Base-by-base conservation (phyloP, 2,113 vertebrate genomes). In the Electrona antarctica region DNA sequence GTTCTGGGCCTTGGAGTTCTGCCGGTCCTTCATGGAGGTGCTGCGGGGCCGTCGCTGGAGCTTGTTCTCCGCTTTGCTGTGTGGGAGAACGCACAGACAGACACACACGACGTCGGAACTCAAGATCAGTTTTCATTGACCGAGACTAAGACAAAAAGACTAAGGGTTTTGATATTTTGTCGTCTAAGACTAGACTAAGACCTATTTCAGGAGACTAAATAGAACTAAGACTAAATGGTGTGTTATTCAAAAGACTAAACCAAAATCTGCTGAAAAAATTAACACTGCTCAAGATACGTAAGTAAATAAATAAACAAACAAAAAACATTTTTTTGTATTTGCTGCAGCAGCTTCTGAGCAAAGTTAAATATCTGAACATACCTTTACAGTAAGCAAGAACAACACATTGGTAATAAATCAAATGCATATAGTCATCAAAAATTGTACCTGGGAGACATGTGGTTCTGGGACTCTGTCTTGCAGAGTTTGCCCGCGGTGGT, bases 11-110 rank as follows among this genome's bases (percentile, higher is more conserved):
- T 92, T 91, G 6, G 90, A 91, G 85, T 92, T 93, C 79, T 93
- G 93, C 29, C 92, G 74, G 86, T 94, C 93, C 82, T 94, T 94
- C 92, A 94, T 91, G 51, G 93, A 93, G 57, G 92, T 93, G 81
- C 93, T 93, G 71, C 92, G 91, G 11, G 90, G 83, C 64, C 90
- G 87, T 47, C 92, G 88, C 59, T 84, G 90, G 48, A 92, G 81
- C 75, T 73, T 78, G 88, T 87, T 91, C 75, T 93, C 91, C 74
- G 81, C 71, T 87, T 93, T 94, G 69, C 93, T 93, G 83, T 21
- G 67, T 41, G 70, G 11, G 45, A 48, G 4, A 69, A 74, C 7
- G 47, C 4, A 60, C 52, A 33, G 14, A 58, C 45, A 67, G 58
- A 68, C 13, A n/a, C n/a, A n/a, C n/a, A n/a, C n/a, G n/a, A n/a